phyloP scores from a whole-genome alignment of 2,888 invertebrate species.

The Synergus laeviventris region DNA sequence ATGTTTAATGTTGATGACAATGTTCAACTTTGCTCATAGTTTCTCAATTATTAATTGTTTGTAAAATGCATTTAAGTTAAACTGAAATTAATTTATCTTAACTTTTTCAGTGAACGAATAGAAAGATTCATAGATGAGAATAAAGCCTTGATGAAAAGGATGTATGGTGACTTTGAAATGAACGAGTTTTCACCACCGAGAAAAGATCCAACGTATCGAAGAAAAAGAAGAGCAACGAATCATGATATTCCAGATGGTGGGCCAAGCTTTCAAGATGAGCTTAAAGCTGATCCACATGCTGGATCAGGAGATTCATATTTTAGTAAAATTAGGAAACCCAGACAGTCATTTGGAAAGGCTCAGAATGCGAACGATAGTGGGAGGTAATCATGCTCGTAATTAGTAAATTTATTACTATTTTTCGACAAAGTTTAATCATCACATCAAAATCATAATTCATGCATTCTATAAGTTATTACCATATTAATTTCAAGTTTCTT shows the following conservation, averaged over 20 bases:
- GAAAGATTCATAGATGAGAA: conserved; percentile 96
- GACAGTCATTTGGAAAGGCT: conserved; percentile 78
- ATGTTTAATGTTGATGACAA: too few relatives aligned
- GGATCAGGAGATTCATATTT: conserved; percentile 78
- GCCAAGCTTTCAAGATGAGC: conserved; percentile 58
- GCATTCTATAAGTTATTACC: too few relatives aligned
- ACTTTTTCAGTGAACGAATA: conserved; percentile 87
- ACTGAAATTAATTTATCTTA: neutral
- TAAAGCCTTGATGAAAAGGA: conserved; percentile 93
- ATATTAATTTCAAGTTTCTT: conserved; percentile 47
- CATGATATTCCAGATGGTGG: conserved; percentile 69
- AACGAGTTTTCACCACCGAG: conserved; percentile 76
- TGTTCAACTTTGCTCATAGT: too few relatives aligned
- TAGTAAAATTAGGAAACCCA: conserved; percentile 78
- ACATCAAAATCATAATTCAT: too few relatives aligned
- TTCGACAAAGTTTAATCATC: too few relatives aligned
- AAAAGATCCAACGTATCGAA: conserved; percentile 63
- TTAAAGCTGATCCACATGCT: conserved; percentile 70
- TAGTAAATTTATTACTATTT: too few relatives aligned
- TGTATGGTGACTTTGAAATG: conserved; percentile 94
- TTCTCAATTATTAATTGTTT: too few relatives aligned
- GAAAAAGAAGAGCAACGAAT: conserved; percentile 58
- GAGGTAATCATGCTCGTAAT: conserved; percentile 71
- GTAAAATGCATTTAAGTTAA: too few relatives aligned
- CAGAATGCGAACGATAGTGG: conserved; percentile 77